phyloP scores from a whole-genome alignment of 2,888 invertebrate species.

The Patella pellucida region DNA sequence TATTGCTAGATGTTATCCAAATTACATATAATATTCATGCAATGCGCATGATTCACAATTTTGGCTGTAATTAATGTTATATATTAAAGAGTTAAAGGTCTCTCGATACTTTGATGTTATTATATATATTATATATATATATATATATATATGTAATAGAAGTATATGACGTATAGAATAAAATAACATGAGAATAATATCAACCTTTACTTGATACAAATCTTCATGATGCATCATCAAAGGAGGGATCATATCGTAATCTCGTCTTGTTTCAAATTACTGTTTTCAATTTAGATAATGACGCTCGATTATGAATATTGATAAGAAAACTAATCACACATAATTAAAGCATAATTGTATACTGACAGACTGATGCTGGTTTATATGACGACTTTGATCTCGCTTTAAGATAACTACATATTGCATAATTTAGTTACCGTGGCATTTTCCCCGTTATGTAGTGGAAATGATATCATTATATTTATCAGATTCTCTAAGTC shows the following conservation, averaged over 20 bases:
- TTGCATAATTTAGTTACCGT: constrained; percentile 5
- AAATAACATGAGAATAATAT: no score
- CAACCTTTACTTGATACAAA: no score
- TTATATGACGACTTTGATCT: not conserved
- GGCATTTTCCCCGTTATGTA: constrained; percentile 2
- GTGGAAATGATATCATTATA: not conserved
- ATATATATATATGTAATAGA: no score
- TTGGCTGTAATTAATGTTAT: no score
- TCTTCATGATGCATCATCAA: not conserved
- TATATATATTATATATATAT: no score
- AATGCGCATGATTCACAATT: no score
- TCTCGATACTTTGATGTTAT: no score
- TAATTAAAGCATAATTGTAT: constrained; percentile 10
- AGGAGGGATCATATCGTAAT: not conserved
- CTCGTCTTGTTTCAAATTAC: constrained; percentile 2
- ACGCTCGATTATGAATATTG: constrained; percentile 3
- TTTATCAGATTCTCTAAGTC: no score
- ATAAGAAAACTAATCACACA: not conserved
- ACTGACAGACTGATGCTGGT: not conserved
- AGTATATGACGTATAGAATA: no score
- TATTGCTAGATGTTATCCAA: no score
- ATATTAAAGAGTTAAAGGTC: no score
- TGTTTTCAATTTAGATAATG: constrained; percentile 10
- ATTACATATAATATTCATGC: no score
- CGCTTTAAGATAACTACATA: not conserved